These are phyloP conservation scores for Sebastes vulpes DNA, from an alignment of 2,797 vertebrate genomes.

Conservation along the genomic window DNA sequence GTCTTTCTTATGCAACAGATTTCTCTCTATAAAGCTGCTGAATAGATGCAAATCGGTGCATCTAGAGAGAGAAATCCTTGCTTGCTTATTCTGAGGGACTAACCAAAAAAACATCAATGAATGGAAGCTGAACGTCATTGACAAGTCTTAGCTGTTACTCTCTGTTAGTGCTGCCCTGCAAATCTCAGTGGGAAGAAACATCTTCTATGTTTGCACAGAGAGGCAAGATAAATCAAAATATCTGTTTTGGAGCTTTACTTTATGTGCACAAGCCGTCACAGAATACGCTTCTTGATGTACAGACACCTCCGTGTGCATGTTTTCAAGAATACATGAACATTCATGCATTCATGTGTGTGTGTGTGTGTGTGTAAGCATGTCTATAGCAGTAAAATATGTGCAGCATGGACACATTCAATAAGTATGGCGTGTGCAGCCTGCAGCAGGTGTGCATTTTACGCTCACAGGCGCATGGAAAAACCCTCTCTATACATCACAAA, in stretches of 20 bases:
- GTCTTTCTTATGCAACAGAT: neutral
- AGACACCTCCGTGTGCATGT: neutral
- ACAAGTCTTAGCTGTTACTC: neutral
- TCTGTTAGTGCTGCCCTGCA: neutral
- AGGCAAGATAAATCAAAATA: neutral
- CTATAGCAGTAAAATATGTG: constrained; percentile 28
- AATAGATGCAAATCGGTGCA: neutral
- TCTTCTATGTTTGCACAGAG: neutral
- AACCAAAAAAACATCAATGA: neutral
- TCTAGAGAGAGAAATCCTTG: neutral
- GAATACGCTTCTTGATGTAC: constrained; percentile 1
- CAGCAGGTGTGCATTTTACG: constrained; percentile 52
- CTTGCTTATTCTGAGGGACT: neutral
- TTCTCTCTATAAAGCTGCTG: neutral
- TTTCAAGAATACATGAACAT: neutral
- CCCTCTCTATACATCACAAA: constrained; percentile 45
- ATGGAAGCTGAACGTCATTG: neutral
- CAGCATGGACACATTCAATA: constrained; percentile 48
- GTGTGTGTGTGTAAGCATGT: neutral
- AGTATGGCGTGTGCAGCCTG: constrained; percentile 58
- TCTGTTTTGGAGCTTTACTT: neutral
- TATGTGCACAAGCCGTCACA: neutral
- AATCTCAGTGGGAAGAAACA: neutral
- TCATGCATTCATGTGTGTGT: neutral
- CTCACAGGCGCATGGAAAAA: constrained; percentile 20